Evolutionary conservation across 2,888 invertebrate species (phyloP).

Genomic region (Limenitis camilla): DNA sequence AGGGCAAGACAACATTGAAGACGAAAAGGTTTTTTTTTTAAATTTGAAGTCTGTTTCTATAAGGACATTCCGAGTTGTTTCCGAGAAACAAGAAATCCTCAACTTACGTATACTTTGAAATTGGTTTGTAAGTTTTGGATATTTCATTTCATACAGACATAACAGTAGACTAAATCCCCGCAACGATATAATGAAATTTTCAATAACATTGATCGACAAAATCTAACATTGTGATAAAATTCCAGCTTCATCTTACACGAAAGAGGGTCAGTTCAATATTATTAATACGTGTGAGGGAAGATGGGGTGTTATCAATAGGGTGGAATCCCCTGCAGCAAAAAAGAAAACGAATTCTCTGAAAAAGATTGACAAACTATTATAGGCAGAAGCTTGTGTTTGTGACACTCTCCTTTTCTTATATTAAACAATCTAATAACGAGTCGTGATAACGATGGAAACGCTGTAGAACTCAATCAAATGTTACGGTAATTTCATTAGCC

Average conservation of each 20-base stretch:
- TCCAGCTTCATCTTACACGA: neutral
- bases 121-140: too few relatives aligned
- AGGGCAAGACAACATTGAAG: too few relatives aligned
- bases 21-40: too few relatives aligned
- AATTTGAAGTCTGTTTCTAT: too few relatives aligned
- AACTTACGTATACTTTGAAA: too few relatives aligned
- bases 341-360: conserved; percentile 1
- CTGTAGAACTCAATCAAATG: too few relatives aligned
- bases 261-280: conserved; percentile 23
- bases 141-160: neutral
- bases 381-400: neutral
- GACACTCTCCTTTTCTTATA: too few relatives aligned
- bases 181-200: neutral
- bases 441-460: too few relatives aligned
- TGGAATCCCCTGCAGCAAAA: conserved; percentile 6
- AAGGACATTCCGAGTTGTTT: too few relatives aligned
- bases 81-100: too few relatives aligned
- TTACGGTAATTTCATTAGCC: too few relatives aligned
- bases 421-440: too few relatives aligned
- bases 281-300: conserved; percentile 22
- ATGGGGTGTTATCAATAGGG: conserved; percentile 6
- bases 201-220: neutral
- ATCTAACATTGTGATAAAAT: neutral
- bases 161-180: neutral
- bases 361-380: conserved; percentile 3